Evolutionary conservation across 37 sponge, comb jelly and placozoan species (phyloP).

Genomic region (Axinella damicornis): DNA sequence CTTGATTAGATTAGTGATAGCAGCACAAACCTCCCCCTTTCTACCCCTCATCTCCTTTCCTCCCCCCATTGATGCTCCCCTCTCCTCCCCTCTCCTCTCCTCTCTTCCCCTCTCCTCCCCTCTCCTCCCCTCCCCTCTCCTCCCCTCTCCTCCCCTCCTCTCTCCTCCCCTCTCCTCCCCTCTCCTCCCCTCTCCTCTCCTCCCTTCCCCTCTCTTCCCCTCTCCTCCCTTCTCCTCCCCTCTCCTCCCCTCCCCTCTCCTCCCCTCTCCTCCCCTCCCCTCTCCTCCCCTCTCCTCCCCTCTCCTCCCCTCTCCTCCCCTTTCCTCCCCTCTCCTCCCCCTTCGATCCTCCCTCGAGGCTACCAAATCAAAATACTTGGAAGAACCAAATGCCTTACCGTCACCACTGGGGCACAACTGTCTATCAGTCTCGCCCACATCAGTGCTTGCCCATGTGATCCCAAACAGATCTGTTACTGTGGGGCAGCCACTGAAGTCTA

Average conservation of each 20-base stretch:
- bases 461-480: too few relatives aligned
- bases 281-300: neutral
- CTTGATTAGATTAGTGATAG: too few relatives aligned
- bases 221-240: constrained; percentile 21
- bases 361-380: too few relatives aligned
- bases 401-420: too few relatives aligned
- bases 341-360: neutral
- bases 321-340: neutral
- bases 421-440: too few relatives aligned
- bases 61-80: neutral
- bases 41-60: too few relatives aligned
- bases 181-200: constrained; percentile 1
- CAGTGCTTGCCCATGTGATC: too few relatives aligned
- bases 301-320: neutral
- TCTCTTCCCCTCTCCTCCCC: neutral
- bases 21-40: too few relatives aligned
- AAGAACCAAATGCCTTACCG: too few relatives aligned
- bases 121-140: neutral
- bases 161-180: neutral
- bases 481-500: too few relatives aligned
- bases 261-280: neutral
- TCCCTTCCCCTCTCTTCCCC: constrained; percentile 13
- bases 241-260: constrained; percentile 9
- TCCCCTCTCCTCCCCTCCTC: neutral
- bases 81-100: neutral